phyloP scores from a whole-genome alignment of 2,888 invertebrate genomes.

The Sinotaia quadrata region DNA sequence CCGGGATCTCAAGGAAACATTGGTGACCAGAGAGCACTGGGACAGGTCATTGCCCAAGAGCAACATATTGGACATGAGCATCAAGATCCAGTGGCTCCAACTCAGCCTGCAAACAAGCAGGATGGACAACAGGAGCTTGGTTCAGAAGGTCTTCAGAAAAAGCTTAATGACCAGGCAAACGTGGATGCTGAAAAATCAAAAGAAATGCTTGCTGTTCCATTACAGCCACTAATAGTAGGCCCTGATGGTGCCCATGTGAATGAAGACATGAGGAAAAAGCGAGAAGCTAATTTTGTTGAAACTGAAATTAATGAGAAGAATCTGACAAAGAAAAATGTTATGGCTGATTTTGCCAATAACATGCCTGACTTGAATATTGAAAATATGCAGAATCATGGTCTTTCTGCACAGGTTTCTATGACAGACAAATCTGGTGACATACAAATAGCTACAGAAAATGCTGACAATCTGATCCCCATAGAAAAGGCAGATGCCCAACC shows the following conservation, averaged over 20 bases:
- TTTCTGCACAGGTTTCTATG: too few relatives aligned
- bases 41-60: constrained; percentile 7
- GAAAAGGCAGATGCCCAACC: too few relatives aligned
- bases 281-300: not conserved
- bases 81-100: constrained; percentile 1
- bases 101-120: not conserved
- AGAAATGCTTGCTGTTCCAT: not conserved
- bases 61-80: constrained; percentile 5
- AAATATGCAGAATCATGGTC: too few relatives aligned
- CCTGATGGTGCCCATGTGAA: not conserved
- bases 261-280: constrained; percentile 1
- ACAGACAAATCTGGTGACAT: too few relatives aligned
- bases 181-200: too few relatives aligned
- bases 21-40: constrained; percentile 5
- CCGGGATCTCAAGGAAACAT: not conserved
- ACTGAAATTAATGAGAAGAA: too few relatives aligned
- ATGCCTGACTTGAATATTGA: too few relatives aligned
- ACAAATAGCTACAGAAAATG: too few relatives aligned
- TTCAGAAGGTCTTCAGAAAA: not conserved
- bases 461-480: too few relatives aligned
- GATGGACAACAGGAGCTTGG: not conserved
- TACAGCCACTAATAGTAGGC: not conserved
- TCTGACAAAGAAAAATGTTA: too few relatives aligned
- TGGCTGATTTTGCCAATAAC: too few relatives aligned
- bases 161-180: not conserved